Evolutionary conservation across 1,140 invertebrate species (phyloP).

Genomic region (Hirudo medicinalis): DNA sequence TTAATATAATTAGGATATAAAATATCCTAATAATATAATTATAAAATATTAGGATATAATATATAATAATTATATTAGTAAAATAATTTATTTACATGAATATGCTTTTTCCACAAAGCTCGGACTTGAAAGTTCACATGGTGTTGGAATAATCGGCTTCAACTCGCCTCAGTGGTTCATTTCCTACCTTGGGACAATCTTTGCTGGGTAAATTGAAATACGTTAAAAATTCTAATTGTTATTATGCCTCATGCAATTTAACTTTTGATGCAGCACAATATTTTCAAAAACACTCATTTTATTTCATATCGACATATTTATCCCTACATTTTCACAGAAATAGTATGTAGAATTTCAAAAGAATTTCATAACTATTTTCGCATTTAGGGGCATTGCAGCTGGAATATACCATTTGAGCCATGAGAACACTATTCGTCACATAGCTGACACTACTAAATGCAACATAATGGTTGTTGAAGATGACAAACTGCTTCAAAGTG

Average conservation of each 20-base stretch:
- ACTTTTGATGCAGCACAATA: slow-evolving; percentile 25
- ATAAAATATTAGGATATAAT: neutral
- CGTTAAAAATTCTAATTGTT: neutral
- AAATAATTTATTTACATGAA: neutral
- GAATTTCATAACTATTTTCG: neutral
- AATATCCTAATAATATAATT: no score
- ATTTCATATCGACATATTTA: neutral
- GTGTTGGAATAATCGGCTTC: slow-evolving; percentile 76
- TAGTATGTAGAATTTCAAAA: neutral
- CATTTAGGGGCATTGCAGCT: slow-evolving; percentile 52
- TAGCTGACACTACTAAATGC: slow-evolving; percentile 54
- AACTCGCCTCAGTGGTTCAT: slow-evolving; percentile 84
- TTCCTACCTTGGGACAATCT: slow-evolving; percentile 67
- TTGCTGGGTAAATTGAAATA: slow-evolving; percentile 57
- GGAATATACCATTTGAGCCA: slow-evolving; percentile 80
- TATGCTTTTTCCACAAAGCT: slow-evolving; percentile 43
- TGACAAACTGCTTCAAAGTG: slow-evolving; percentile 67
- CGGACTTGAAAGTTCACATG: slow-evolving; percentile 63
- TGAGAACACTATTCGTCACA: slow-evolving; percentile 61
- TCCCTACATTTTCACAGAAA: neutral
- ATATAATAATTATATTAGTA: neutral
- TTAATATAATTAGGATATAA: no score
- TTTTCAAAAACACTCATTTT: neutral
- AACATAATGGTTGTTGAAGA: slow-evolving; percentile 75
- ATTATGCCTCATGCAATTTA: neutral